Evolutionary conservation across 2,888 invertebrate genomes (phyloP).

Genomic region (Adelognathus sp.): DNA sequence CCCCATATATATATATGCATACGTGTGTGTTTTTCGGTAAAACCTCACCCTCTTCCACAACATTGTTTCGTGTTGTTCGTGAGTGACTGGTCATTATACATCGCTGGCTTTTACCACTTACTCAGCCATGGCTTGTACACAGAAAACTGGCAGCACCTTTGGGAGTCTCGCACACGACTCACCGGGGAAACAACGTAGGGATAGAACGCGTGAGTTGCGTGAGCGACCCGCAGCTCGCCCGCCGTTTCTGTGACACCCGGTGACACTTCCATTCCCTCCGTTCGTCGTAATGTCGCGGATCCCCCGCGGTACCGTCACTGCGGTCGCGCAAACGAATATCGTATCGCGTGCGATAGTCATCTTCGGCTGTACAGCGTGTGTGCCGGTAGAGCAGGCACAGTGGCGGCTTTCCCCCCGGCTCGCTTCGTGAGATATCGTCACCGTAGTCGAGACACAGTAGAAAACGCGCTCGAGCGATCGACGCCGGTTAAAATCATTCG

Average conservation of each 20-base stretch:
- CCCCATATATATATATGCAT: neutral
- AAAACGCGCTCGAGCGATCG: constrained; percentile 18
- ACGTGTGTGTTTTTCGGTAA: neutral
- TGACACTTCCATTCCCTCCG: constrained; percentile 49
- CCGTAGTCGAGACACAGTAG: neutral
- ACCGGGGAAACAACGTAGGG: neutral
- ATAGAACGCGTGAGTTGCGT: constrained; percentile 32
- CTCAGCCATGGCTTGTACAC: neutral
- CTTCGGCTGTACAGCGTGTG: constrained; percentile 29
- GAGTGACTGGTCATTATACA: constrained; percentile 12
- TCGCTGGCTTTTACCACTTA: constrained; percentile 31
- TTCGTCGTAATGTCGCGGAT: constrained; percentile 46
- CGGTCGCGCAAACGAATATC: constrained; percentile 52
- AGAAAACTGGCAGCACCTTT: neutral
- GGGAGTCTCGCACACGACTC: constrained; percentile 8
- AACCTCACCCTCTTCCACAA: neutral
- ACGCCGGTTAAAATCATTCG: constrained; percentile 11
- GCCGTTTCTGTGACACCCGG: constrained; percentile 39
- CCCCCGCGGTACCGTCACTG: constrained; percentile 31
- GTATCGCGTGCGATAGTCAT: constrained; percentile 58
- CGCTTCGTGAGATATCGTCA: constrained; percentile 23
- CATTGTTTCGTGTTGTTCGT: constrained; percentile 9
- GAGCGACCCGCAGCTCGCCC: constrained; percentile 6
- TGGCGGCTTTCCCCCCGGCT: constrained; percentile 2
- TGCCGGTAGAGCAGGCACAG: neutral